Evolutionary conservation across 2,113 vertebrate species (phyloP).

Genomic region (Pachycephala philippinensis): DNA sequence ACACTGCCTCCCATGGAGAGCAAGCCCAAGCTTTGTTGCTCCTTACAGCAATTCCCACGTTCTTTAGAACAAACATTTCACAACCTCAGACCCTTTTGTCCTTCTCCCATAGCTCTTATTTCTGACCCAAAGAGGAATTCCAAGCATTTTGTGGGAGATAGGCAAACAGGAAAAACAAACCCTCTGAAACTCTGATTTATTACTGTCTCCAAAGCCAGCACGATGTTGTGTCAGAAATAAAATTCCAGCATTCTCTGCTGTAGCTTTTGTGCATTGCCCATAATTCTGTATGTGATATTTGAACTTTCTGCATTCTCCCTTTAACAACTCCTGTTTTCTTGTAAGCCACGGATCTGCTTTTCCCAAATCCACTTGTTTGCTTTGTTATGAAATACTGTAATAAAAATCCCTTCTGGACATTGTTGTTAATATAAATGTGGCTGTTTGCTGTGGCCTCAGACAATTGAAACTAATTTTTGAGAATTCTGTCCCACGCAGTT

Average conservation of each 20-base stretch:
- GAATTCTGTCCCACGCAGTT: not conserved
- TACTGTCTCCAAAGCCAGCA: not conserved
- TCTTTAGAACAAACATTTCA: slow-evolving; percentile 45
- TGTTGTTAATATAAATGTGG: not conserved
- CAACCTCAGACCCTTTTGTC: slow-evolving; percentile 53
- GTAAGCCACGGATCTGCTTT: not conserved
- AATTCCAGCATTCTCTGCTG: not conserved
- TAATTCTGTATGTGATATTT: not conserved
- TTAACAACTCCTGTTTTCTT: not conserved
- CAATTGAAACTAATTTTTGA: not conserved
- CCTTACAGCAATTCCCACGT: slow-evolving; percentile 42
- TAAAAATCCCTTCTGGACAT: not conserved
- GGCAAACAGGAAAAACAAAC: slow-evolving; percentile 49
- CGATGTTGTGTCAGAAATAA: slow-evolving; percentile 1
- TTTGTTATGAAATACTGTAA: not conserved
- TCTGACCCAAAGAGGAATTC: slow-evolving; percentile 50
- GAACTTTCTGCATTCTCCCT: not conserved
- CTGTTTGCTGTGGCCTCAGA: not conserved
- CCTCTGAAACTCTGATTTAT: slow-evolving; percentile 39
- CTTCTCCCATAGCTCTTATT: slow-evolving; percentile 49
- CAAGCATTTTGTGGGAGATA: slow-evolving; percentile 46
- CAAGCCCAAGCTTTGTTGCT: not conserved
- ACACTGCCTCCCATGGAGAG: slow-evolving; percentile 26
- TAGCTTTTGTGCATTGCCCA: not conserved
- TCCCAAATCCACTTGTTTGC: not conserved